Evolutionary conservation across 2,888 invertebrate genomes (phyloP), one percentile per base, ranked within the genome.

Genomic region (Pantelozetes paolii): DNA sequence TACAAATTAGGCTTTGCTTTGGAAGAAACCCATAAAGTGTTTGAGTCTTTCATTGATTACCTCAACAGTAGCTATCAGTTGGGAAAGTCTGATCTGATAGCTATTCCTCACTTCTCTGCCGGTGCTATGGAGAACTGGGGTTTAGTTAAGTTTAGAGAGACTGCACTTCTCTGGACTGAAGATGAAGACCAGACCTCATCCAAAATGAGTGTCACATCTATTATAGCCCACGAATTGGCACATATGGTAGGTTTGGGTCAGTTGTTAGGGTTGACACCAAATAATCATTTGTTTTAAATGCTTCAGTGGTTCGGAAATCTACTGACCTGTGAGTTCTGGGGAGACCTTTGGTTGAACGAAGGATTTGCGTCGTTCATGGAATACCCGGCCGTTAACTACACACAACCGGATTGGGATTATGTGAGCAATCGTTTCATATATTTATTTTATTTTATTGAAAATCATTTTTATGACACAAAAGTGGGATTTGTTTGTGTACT

Each of bases 111-210:
- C 82, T 93, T 92, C 81, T 88, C 89, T 0, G 90, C 74, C 36
- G 74, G 97, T 0, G 97, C 97, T 0, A 97, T 97, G 88, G 97
- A 97, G 82, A 90, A 96, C 84, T 93, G 97, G 97, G 91, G 91
- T 1, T 84, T 98, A 59, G 90, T 98, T 6, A 96, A 96, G 0
- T 98, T 89, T 82, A 86, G 95, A 76, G 94, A 96, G 83, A 81
- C 80, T 2, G 80, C 80, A 57, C 85, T 98, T 75, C 85, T 98
- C 0, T 92, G 89, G 78, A 90, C 93, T 78, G 83, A 86, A n/a
- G 82, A 83, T 0, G 87, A 87, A 6, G 91, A 91, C 30, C 1
- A 1, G 90, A 0, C 82, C 83, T 1, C 91, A 92, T 80, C 89
- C 28, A 57, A 90, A 81, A 89, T 92, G 79, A 85, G 86, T 77